A percentile compares a stretch with the other conserved stretches of the same genome.
Evolutionary conservation across 2,113 vertebrate genomes (phyloP).

Genomic region (Cacatua alba): DNA sequence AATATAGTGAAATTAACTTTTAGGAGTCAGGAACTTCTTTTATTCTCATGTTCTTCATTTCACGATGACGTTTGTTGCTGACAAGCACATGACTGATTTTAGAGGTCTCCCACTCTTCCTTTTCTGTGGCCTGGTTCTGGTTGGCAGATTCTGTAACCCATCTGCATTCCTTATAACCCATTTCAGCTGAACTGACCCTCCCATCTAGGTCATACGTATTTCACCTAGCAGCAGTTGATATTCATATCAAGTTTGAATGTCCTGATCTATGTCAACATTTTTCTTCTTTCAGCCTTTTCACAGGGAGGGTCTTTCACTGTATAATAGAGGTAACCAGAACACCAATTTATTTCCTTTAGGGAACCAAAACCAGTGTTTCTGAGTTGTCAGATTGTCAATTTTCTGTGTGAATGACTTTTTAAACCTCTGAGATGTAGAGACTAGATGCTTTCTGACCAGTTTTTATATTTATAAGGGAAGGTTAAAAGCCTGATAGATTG

Average conservation of each 20-base stretch:
- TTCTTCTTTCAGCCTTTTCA: background rate
- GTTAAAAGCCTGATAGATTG: background rate
- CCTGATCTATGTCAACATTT: background rate
- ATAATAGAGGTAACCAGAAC: background rate
- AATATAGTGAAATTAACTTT: background rate
- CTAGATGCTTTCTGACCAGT: background rate
- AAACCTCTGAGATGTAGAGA: constrained; percentile 15
- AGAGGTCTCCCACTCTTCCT: background rate
- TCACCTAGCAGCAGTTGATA: background rate
- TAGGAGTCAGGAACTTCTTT: background rate
- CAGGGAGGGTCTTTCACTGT: background rate
- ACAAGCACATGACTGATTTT: background rate
- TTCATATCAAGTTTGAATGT: background rate
- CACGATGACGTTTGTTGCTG: background rate
- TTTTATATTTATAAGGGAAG: constrained; percentile 23
- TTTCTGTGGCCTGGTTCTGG: background rate
- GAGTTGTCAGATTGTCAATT: constrained; percentile 33
- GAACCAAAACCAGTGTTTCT: constrained; percentile 1
- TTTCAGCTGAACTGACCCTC: background rate
- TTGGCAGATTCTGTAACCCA: background rate
- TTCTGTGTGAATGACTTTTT: constrained; percentile 24
- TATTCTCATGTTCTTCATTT: background rate
- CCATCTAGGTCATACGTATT: background rate
- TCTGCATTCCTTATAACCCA: background rate
- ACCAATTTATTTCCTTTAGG: constrained; percentile 15